Base-by-base conservation (phyloP, 2,113 vertebrate genomes). In the Puma concolor region DNA sequence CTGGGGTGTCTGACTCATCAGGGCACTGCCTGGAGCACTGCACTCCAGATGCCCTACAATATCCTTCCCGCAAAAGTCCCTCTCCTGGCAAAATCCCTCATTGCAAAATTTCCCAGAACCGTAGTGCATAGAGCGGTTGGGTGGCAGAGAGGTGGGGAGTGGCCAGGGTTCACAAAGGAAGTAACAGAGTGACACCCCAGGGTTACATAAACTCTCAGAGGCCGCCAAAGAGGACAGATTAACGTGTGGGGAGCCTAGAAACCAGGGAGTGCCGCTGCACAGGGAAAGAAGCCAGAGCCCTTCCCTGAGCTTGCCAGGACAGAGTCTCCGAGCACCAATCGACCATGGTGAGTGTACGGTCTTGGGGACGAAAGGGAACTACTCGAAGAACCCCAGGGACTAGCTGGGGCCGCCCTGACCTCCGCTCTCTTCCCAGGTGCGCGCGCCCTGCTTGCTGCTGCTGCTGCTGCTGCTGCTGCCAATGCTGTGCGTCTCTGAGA, bases 341-440 rank as follows among this genome's bases (percentile, higher is more conserved):
- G 8, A 92, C 14, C 27, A 98, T 98, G 98, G 98, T 98, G 48
- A 97, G 97, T 92, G 23, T 2, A 17, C 1, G 7, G 23, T 64
- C 66, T 92, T 36, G n/a, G 69, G 63, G 50, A n/a, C 3, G 15
- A 83, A 74, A 48, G 31, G 14, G 25, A 23, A 21, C 44, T 41
- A 9, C 50, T n/a, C 0, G 27, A 16, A 77, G 12, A 84, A 15
- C 50, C 69, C 4, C 94, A 96, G 95, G 23, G 19, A 2, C 15
- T 4, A 6, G 27, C 27, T 29, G 50, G 50, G 31, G n/a, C 33
- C 11, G 4, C 52, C 38, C 63, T 94, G 90, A 97, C 41, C 85
- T 41, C 91, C 3, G 6, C 83, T 94, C 16, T 97, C 93, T 85
- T 41, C n/a, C n/a, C 77, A 97, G 96, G 86, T 82, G 23, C 16